Evolutionary conservation across 1,140 invertebrate species (phyloP).

Genomic region (Ephestia elutella): DNA sequence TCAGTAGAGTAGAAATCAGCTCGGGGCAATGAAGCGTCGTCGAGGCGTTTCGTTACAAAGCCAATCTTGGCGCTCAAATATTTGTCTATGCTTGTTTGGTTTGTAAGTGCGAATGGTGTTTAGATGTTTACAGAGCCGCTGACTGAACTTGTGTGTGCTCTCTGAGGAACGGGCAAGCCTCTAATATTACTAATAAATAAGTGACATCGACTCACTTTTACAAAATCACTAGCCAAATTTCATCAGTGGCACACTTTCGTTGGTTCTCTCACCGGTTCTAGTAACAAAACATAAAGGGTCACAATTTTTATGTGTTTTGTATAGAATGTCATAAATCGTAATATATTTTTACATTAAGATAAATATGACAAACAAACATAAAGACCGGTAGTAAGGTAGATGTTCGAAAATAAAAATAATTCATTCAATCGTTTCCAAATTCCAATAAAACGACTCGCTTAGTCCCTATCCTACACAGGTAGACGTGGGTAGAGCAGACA

Average conservation of each 20-base stretch:
- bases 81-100: slow-evolving; percentile 67
- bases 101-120: slow-evolving; percentile 72
- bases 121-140: slow-evolving; percentile 65
- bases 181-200: slow-evolving; percentile 63
- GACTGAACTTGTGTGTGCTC: slow-evolving; percentile 59
- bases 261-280: too few species aligned
- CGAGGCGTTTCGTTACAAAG: slow-evolving; percentile 42
- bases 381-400: too few species aligned
- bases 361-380: too few species aligned
- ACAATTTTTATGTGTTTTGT: too few species aligned
- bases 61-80: slow-evolving; percentile 66
- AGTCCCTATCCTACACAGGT: slow-evolving; percentile 45
- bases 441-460: slow-evolving; percentile 4
- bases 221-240: background rate
- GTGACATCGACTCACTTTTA: slow-evolving; percentile 51
- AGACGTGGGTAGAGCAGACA: slow-evolving; percentile 69
- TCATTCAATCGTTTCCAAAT: slow-evolving; percentile 58
- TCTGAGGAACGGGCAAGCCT: slow-evolving; percentile 36
- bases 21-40: slow-evolving; percentile 22
- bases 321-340: too few species aligned
- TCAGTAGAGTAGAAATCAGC: slow-evolving; percentile 41
- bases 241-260: too few species aligned
- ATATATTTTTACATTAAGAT: too few species aligned
- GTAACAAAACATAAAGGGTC: too few species aligned
- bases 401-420: slow-evolving; percentile 14